phyloP scores from a whole-genome alignment of 2,888 invertebrate species.

The Archaeoteleia sp. region DNA sequence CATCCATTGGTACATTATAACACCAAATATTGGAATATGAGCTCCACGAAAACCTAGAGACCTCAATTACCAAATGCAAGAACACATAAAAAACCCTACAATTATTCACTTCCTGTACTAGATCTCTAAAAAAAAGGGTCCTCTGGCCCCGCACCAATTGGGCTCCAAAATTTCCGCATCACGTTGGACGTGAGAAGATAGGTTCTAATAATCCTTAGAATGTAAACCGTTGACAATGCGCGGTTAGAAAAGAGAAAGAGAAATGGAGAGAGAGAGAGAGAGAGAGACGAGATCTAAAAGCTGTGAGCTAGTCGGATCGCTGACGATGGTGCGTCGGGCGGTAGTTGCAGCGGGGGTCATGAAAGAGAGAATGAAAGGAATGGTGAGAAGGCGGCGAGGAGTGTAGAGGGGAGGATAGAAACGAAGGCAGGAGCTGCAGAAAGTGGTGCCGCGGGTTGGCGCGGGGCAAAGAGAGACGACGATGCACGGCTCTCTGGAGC shows the following conservation, averaged over 20 bases:
- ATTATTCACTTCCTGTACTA: too few relatives aligned
- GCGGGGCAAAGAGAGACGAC: conserved; percentile 46
- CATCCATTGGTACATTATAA: too few relatives aligned
- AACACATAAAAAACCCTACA: too few relatives aligned
- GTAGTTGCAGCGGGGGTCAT: conserved; percentile 60
- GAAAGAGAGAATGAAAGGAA: conserved; percentile 56
- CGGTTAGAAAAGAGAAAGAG: conserved; percentile 45
- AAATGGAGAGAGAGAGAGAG: too few relatives aligned
- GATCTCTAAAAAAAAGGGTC: too few relatives aligned
- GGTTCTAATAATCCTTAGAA: conserved; percentile 51
- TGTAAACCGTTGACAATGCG: conserved; percentile 36
- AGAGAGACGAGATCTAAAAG: conserved; percentile 56
- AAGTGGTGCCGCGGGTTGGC: conserved; percentile 45
- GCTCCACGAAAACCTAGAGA: too few relatives aligned
- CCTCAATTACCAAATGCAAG: too few relatives aligned
- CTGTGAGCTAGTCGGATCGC: conserved; percentile 58
- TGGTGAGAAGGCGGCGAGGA: conserved; percentile 34
- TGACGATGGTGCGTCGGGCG: conserved; percentile 52
- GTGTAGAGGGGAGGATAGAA: conserved; percentile 33
- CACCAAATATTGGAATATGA: too few relatives aligned
- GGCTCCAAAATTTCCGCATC: too few relatives aligned
- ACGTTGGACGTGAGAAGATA: conserved; percentile 40
- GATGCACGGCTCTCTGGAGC: conserved; percentile 69
- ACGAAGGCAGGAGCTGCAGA: conserved; percentile 50
- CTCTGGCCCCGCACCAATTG: too few relatives aligned